These are phyloP conservation scores for Catocala fraxini DNA, from an alignment of 2,888 invertebrate genomes.

Conservation along the genomic window DNA sequence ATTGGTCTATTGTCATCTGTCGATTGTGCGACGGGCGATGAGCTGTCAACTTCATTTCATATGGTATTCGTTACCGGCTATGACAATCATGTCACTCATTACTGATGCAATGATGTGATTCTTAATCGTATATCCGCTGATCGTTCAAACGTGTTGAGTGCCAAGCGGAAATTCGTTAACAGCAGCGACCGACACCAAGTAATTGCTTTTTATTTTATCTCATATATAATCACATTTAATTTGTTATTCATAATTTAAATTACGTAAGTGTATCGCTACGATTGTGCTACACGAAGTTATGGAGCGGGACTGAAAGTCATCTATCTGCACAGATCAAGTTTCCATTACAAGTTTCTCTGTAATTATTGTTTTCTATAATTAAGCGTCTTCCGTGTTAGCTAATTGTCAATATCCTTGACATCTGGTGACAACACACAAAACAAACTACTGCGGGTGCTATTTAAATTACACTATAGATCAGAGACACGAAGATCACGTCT, in stretches of 20 bases:
- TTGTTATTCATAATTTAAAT: constrained; percentile 35
- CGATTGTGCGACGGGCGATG: constrained; percentile 38
- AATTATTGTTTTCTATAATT: constrained; percentile 69
- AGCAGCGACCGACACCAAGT: constrained; percentile 22
- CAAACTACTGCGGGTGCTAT: constrained; percentile 21
- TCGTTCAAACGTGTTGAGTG: constrained; percentile 20
- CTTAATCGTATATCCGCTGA: constrained; percentile 16
- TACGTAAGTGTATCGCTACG: constrained; percentile 39
- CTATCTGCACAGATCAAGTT: constrained; percentile 61
- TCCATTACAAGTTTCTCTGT: constrained; percentile 67
- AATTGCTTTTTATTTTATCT: constrained; percentile 46
- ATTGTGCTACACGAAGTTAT: constrained; percentile 51
- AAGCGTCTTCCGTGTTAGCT: constrained; percentile 74
- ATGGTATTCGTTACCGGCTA: constrained; percentile 9
- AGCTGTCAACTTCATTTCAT: constrained; percentile 29
- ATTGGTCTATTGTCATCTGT: constrained; percentile 71
- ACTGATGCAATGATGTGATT: constrained; percentile 37
- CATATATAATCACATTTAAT: constrained; percentile 40
- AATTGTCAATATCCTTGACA: constrained; percentile 76
- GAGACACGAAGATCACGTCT: too few species aligned
- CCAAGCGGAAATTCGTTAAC: constrained; percentile 44
- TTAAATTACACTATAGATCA: neutral
- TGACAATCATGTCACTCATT: constrained; percentile 21
- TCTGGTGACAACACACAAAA: constrained; percentile 55
- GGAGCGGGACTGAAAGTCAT: constrained; percentile 61